Conservation (phyloP, 2,113 vertebrate species). For the Leiothrix lutea region DNA sequence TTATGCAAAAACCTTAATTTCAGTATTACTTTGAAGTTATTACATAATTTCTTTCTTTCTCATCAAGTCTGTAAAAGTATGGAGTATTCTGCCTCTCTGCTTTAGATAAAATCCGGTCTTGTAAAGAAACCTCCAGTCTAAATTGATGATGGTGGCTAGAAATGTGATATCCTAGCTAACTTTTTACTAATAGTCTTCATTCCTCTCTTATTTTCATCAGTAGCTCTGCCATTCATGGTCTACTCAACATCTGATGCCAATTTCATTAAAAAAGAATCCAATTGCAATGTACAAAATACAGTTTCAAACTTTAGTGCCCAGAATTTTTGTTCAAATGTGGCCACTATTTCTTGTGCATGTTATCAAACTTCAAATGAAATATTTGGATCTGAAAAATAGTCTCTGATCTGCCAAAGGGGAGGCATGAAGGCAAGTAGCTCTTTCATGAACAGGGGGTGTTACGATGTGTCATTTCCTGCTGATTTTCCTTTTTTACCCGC, state of each 20-base stretch:
- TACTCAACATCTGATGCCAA: not conserved
- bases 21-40: not conserved
- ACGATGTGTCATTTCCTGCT: not conserved
- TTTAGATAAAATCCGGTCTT: not conserved
- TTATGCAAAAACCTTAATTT: accelerated
- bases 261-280: not conserved
- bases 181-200: not conserved
- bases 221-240: not conserved
- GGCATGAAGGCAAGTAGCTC: not conserved
- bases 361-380: not conserved
- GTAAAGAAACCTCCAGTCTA: not conserved
- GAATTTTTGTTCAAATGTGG: not conserved
- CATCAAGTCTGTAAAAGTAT: not conserved
- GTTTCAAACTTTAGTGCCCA: not conserved
- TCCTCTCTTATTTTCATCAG: not conserved
- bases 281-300: not conserved
- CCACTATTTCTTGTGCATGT: not conserved
- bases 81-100: not conserved
- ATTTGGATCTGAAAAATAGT: not conserved
- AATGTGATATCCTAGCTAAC: not conserved
- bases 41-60: not conserved
- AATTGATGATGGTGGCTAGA: not conserved
- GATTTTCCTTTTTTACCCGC: not conserved
- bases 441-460: not conserved
- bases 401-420: not conserved